Base-by-base conservation (phyloP, 2,888 invertebrate genomes). In the Pyrrhosoma nymphula region DNA sequence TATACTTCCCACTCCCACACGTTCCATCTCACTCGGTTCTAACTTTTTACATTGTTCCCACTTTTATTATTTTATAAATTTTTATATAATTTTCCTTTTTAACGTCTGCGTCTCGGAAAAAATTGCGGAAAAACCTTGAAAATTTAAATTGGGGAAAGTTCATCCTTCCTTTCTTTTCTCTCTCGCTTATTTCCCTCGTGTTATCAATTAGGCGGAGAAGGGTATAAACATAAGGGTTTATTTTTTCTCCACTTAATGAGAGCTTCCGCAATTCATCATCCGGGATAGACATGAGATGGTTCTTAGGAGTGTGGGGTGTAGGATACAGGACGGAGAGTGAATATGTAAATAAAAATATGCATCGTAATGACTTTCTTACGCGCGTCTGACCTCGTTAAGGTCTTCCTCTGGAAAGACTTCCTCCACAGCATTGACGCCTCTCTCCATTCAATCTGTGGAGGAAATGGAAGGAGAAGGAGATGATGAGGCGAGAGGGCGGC, bases 301-400 rank as follows among this genome's bases (percentile, higher is more conserved):
- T 47, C 2, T 4, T 47, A 2, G 47, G 47, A 8, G 8, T 47
- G 30, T 35, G 82, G 14, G 12, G 82, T 30, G 14, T n/a, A 8
- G 35, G 82, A 26, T 23, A 35, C 10, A 20, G 14, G 35, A 35
- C 30, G 82, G 14, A 35, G 82, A n/a, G 69, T 60, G 26, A 30
- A 82, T 82, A 82, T 82, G 82, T 18, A 82, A 82, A 82, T 82
- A 35, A 82, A 35, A 82, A 82, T 35, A 82, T 82, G 82, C 82
- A 82, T 82, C 82, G 82, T 82, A 82, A 82, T 82, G 82, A 35
- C 82, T 82, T 82, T 35, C 82, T 82, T 30, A 82, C 82, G 82
- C 30, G 69, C 69, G 69, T 69, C 69, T n/a, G n/a, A 69, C 69
- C 69, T 35, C 82, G 82, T 82, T 35, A 82, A 82, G 30, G 1